Evolutionary conservation across 1,140 invertebrate genomes (phyloP).

Genomic region (Thaumetopoea pityocampa): DNA sequence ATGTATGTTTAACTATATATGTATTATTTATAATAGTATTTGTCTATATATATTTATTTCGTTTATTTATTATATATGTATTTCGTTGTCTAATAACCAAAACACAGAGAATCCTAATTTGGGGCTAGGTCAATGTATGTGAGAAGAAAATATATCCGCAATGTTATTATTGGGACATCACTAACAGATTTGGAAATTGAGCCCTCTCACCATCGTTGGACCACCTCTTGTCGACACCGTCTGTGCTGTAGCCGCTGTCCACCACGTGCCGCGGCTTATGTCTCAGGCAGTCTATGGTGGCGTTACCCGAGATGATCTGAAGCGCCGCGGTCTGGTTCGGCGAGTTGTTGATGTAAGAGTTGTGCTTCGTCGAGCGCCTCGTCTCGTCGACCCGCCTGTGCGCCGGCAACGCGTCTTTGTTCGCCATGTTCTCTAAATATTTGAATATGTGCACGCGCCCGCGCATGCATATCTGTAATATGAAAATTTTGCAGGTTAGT

Average conservation of each 20-base stretch:
- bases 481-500: too few relatives aligned
- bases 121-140: too few relatives aligned
- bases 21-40: too few relatives aligned
- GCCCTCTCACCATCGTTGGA: conserved; percentile 85
- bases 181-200: not conserved
- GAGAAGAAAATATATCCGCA: too few relatives aligned
- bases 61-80: too few relatives aligned
- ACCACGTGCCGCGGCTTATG: conserved; percentile 83
- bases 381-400: conserved; percentile 75
- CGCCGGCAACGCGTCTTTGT: conserved; percentile 77
- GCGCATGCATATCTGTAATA: conserved; percentile 88
- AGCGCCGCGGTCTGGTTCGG: conserved; percentile 40
- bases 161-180: too few relatives aligned
- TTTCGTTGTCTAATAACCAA: too few relatives aligned
- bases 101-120: too few relatives aligned
- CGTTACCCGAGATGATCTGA: conserved; percentile 70
- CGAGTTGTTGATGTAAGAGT: conserved; percentile 59
- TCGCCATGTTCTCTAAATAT: conserved; percentile 92
- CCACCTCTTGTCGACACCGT: conserved; percentile 90
- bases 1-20: too few relatives aligned
- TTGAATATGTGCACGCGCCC: conserved; percentile 96
- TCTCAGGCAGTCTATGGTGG: conserved; percentile 71
- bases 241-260: conserved; percentile 93
- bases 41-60: too few relatives aligned
- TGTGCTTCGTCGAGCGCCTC: conserved; percentile 62